Conservation (phyloP, 1,140 invertebrate species). For the Anastrepha obliqua region DNA sequence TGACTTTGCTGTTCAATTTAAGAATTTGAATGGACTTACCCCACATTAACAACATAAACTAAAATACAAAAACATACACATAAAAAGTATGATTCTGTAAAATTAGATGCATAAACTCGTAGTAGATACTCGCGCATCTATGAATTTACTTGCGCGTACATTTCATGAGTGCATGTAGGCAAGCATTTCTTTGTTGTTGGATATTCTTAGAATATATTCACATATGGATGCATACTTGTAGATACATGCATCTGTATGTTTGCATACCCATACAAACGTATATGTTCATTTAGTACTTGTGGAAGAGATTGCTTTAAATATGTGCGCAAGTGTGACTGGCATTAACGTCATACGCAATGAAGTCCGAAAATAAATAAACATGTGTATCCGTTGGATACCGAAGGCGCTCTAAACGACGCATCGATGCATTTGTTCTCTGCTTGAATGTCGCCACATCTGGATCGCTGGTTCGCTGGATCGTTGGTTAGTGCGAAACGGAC, state of each 20-base stretch:
- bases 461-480: background rate
- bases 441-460: conserved; percentile 45
- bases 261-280: background rate
- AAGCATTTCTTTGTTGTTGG: background rate
- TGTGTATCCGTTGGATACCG: conserved; percentile 47
- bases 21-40: conserved; percentile 44
- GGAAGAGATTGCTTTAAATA: conserved; percentile 18
- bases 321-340: conserved; percentile 45
- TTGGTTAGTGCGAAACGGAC: conserved; percentile 31
- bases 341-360: conserved; percentile 44
- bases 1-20: conserved; percentile 33
- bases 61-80: background rate
- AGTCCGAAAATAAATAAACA: conserved; percentile 52
- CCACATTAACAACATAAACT: conserved; percentile 44
- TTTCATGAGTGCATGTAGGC: background rate
- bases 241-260: too few species aligned
- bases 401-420: conserved; percentile 17
- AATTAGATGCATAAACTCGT: too few species aligned
- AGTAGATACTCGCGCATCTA: background rate
- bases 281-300: background rate
- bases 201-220: conserved; percentile 31
- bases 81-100: background rate
- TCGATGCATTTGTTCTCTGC: conserved; percentile 42
- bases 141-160: background rate
- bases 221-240: too few species aligned